Percentiles rank a stretch among this genome's conserved stretches.
Evolutionary conservation across 2,888 invertebrate genomes (phyloP).

Genomic region (Sminthurides aquaticus): DNA sequence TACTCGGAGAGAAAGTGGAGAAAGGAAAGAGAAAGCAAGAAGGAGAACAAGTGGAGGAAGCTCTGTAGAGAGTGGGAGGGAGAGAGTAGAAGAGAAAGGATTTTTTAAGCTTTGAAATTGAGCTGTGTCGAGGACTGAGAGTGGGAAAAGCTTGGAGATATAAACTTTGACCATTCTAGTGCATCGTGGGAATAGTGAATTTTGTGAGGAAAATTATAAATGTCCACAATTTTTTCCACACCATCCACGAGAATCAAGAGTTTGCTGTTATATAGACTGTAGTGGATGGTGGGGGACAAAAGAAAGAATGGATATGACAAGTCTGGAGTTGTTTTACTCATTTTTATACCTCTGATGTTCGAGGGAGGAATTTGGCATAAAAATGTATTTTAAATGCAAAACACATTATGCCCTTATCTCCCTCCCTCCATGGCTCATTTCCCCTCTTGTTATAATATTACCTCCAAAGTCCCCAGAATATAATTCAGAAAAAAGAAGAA

Average conservation of each 20-base stretch:
- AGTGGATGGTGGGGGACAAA: background rate
- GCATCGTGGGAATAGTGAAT: background rate
- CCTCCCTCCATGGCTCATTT: constrained; percentile 3
- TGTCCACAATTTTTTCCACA: background rate
- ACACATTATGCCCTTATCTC: constrained; percentile 16
- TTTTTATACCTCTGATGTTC: background rate
- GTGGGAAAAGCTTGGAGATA: background rate
- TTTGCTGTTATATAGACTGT: no score
- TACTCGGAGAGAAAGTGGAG: no score
- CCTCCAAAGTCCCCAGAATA: constrained; percentile 4
- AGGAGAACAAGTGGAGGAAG: background rate
- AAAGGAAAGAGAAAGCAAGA: background rate
- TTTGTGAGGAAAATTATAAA: background rate
- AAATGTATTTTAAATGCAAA: constrained; percentile 21
- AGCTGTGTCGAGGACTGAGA: no score
- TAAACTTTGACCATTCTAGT: background rate
- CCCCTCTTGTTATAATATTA: constrained; percentile 1
- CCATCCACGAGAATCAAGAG: background rate
- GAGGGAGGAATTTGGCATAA: constrained; percentile 4
- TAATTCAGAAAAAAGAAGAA: background rate
- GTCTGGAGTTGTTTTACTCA: background rate
- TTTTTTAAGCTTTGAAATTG: background rate
- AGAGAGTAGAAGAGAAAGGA: background rate
- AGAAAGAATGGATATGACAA: background rate
- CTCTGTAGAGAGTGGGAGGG: background rate